Evolutionary conservation across 2,797 vertebrate genomes (phyloP).

Genomic region (Pelochelys cantorii): DNA sequence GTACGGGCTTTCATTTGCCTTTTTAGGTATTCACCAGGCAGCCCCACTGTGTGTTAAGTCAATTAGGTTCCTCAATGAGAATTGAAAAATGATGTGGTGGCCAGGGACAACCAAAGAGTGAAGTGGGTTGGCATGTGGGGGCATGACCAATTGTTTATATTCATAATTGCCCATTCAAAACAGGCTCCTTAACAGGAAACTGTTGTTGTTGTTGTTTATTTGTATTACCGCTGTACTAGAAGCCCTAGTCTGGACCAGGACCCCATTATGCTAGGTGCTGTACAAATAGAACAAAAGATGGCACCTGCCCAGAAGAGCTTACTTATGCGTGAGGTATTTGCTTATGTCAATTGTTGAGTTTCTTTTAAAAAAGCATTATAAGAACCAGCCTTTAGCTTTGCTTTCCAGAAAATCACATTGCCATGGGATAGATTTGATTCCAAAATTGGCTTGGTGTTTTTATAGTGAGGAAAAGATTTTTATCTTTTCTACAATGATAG

Average conservation of each 20-base stretch:
- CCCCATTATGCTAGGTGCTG: rapidly evolving
- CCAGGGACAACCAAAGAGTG: not conserved
- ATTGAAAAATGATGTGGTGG: not conserved
- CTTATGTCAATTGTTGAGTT: not conserved
- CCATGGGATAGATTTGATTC: not conserved
- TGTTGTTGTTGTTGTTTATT: not conserved
- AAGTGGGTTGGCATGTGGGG: not conserved
- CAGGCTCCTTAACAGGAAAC: not conserved
- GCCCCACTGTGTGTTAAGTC: not conserved
- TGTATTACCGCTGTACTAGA: not conserved
- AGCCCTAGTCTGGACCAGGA: not conserved
- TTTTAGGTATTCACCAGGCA: not conserved
- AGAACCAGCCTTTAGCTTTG: not conserved
- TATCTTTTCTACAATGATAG: not conserved
- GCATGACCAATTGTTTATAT: not conserved
- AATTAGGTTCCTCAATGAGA: not conserved
- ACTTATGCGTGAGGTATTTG: not conserved
- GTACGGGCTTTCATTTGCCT: too few relatives aligned
- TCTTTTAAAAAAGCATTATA: not conserved
- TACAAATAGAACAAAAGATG: not conserved
- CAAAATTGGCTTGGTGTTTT: not conserved
- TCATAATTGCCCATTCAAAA: not conserved
- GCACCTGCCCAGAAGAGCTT: not conserved
- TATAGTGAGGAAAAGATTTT: not conserved
- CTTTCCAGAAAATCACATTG: not conserved